Evolutionary conservation across 2,888 invertebrate species (phyloP), one percentile per base, ranked within the genome.

Genomic region (Habroteleia sp.): DNA sequence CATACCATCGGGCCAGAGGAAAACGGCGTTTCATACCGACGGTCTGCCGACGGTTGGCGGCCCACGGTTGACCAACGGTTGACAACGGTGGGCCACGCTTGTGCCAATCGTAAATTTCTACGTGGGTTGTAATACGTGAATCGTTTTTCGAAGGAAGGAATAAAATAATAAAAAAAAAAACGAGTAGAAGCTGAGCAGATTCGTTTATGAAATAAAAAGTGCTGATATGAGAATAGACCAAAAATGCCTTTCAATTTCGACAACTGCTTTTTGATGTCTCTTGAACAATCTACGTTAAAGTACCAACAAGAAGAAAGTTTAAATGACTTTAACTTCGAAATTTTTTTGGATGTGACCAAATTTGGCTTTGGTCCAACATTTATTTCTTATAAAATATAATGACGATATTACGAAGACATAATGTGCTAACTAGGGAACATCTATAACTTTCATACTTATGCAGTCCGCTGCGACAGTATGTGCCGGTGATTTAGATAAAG

Each of bases 251-350:
- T 72, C 35, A 56, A 56, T 72, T 63, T 62, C 62, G 37, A 54
- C 52, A 69, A 69, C 54, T 54, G 54, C 46, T 54, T 62, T 71
- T 71, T 60, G 62, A 71, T 54, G 63, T 71, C 71, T 48, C 56
- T 71, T 56, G 48, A 56, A 71, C 31, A 62, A 54, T 62, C 37
- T 14, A 39, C 27, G 17, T 39, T 60, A 17, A 56, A 60, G 41
- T 58, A 35, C 54, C 17, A 6, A 10, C 23, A 14, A 48, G 63
- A 63, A 72, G 48, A 72, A 72, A 72, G 71, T 72, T 71, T 46
- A 33, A 63, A 72, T 63, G 56, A 72, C 71, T 63, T 72, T 56
- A 62, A 42, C 56, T 41, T 10, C 39, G 48, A 54, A 54, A 31
- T 60, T 60, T 71, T 54, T 71, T 46, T 29, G n/a, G 41, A 52